Conservation (phyloP, 2,113 vertebrate species). For the Proteles cristata region DNA sequence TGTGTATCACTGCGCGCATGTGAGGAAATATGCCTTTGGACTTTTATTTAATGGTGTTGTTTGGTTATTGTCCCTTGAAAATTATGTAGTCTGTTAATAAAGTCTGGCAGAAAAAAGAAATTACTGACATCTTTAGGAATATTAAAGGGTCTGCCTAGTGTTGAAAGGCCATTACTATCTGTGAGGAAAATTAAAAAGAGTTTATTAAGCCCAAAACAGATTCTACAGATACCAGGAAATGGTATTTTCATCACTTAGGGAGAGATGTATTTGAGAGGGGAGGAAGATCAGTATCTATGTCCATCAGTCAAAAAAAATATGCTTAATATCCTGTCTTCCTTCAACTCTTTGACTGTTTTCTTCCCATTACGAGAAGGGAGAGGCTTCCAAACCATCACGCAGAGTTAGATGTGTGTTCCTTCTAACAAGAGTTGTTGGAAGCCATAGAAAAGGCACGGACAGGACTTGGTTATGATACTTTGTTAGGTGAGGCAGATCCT, state of each 20-base stretch:
- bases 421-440: background rate
- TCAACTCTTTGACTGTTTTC: background rate
- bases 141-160: slow-evolving; percentile 9
- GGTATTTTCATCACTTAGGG: slow-evolving; percentile 14
- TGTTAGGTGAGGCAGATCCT: background rate
- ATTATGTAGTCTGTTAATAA: slow-evolving; percentile 17
- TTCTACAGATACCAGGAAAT: slow-evolving; percentile 37
- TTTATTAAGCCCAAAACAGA: slow-evolving; percentile 47
- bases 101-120: slow-evolving; percentile 42
- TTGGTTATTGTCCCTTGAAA: slow-evolving; percentile 26
- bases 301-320: background rate
- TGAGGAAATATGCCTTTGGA: background rate
- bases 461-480: background rate
- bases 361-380: background rate
- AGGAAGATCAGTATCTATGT: background rate
- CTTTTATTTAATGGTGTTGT: background rate
- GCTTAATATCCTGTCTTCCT: slow-evolving; percentile 57
- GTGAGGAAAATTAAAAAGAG: slow-evolving; percentile 19
- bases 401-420: background rate
- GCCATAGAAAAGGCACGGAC: background rate
- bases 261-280: background rate
- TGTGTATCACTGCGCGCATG: background rate
- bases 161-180: slow-evolving; percentile 19
- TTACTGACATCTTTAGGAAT: slow-evolving; percentile 14
- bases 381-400: background rate